A percentile compares a stretch with the other conserved stretches of the same genome.
Evolutionary conservation across 2,797 vertebrate genomes (phyloP).

Genomic region (Heterohyrax brucei): DNA sequence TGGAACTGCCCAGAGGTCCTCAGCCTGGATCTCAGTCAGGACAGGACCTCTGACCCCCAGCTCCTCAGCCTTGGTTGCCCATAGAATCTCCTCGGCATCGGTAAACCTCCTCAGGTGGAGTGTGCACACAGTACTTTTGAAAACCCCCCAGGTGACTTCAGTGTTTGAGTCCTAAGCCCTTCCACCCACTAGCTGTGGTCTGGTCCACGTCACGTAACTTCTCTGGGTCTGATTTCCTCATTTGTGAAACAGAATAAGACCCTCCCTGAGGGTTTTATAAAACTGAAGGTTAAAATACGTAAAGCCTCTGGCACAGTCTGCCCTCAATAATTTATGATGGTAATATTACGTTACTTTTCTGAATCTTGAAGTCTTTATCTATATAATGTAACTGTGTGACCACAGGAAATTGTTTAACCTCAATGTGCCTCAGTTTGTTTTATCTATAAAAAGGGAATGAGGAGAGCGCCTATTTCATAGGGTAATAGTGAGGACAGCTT

Average conservation of each 20-base stretch:
- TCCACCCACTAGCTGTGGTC: not conserved
- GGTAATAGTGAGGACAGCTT: not conserved
- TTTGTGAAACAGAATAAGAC: not conserved
- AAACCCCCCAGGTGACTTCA: not conserved
- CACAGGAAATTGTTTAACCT: not conserved
- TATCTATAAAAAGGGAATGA: not conserved
- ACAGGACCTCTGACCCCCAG: not conserved
- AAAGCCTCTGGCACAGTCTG: not conserved
- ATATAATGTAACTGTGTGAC: not conserved
- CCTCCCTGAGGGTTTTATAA: not conserved
- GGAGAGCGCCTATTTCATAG: fast-evolving
- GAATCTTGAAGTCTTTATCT: conserved; percentile 27
- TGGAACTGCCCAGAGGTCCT: not conserved
- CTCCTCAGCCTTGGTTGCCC: not conserved
- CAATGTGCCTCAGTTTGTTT: not conserved
- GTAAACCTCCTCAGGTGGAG: not conserved
- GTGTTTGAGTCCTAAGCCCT: not conserved
- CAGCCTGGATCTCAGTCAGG: not conserved
- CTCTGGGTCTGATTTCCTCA: not conserved
- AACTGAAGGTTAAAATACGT: not conserved
- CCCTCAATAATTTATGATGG: not conserved
- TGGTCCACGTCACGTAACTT: not conserved
- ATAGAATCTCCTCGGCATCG: not conserved
- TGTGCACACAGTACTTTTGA: not conserved
- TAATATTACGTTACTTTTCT: not conserved